phyloP scores from a whole-genome alignment of 2,888 invertebrate genomes.

The Amphipoea lucens region DNA sequence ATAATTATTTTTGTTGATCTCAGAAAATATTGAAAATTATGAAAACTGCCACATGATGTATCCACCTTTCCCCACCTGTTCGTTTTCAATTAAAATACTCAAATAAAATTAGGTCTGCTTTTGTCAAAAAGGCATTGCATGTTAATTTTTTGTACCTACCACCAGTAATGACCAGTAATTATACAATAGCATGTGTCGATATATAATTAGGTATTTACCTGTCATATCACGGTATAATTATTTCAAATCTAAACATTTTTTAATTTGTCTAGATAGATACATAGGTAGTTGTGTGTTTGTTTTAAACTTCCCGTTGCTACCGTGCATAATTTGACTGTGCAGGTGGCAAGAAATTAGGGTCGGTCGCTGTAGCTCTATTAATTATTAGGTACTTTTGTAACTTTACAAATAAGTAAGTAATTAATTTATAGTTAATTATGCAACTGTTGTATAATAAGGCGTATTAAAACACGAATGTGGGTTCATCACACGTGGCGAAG shows the following conservation, averaged over 20 bases:
- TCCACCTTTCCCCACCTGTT: background rate
- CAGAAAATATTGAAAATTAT: background rate
- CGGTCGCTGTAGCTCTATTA: background rate
- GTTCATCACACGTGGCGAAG: too few species aligned
- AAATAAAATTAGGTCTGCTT: background rate
- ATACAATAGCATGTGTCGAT: background rate
- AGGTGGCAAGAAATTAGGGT: background rate
- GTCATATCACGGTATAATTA: too few species aligned
- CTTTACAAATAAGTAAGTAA: background rate
- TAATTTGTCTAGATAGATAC: background rate
- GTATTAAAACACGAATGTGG: too few species aligned
- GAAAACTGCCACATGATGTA: background rate
- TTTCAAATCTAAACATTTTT: background rate
- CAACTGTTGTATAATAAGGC: too few species aligned
- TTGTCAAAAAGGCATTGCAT: background rate
- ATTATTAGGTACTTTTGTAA: background rate
- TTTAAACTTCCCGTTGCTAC: background rate
- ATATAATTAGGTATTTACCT: background rate
- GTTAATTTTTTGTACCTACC: background rate
- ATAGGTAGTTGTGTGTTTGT: background rate
- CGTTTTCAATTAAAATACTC: background rate
- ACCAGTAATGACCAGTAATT: too few species aligned
- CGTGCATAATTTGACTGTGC: background rate
- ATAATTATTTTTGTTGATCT: background rate
- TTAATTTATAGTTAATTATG: background rate